Evolutionary conservation across 2,113 vertebrate species (phyloP), one percentile per base, ranked within the genome.

Genomic region (Chloroceryle aenea): DNA sequence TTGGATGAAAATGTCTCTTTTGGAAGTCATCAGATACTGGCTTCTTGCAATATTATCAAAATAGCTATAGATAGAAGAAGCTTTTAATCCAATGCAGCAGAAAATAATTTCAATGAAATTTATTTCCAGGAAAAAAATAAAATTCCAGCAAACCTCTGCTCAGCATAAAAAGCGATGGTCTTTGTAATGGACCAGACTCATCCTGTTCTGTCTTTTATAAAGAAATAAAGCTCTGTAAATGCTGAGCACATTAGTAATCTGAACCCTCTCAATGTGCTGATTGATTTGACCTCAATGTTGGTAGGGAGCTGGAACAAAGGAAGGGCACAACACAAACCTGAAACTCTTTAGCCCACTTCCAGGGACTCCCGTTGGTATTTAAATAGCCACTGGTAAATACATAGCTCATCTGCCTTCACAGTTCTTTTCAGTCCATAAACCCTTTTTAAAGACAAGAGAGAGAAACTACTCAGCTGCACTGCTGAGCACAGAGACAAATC

Each of bases 261-360:
- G 38, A 80, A 73, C 5, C 12, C 12, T 26, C 23, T 12, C 0
- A 0, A 12, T 55, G 32, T 14, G 63, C 48, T 40, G 21, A 40
- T 19, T 64, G 16, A 30, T 27, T 69, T 5, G 27, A 30, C 13
- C 12, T 68, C 1, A 0, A 12, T 27, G 7, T 10, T 1, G 1
- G 6, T 26, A 58, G 8, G 55, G 36, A 64, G 25, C 27, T 53
- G 50, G 58, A 78, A 87, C 20, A 82, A 53, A 87, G 43, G 23
- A 74, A 43, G 26, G 55, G 17, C 3, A 1, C 52, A 76, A 63
- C 63, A n/a, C 0, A 0, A 87, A 27, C 16, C 55, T 30, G 52
- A 59, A 86, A 53, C 38, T n/a, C 77, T 30, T 26, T 22, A 77
- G 19, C 55, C 48, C 27, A 11, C 15, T 78, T 62, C 29, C 29